These are phyloP conservation scores for Pentalonia nigronervosa DNA, from an alignment of 1,140 invertebrate species.

Conservation along the genomic window DNA sequence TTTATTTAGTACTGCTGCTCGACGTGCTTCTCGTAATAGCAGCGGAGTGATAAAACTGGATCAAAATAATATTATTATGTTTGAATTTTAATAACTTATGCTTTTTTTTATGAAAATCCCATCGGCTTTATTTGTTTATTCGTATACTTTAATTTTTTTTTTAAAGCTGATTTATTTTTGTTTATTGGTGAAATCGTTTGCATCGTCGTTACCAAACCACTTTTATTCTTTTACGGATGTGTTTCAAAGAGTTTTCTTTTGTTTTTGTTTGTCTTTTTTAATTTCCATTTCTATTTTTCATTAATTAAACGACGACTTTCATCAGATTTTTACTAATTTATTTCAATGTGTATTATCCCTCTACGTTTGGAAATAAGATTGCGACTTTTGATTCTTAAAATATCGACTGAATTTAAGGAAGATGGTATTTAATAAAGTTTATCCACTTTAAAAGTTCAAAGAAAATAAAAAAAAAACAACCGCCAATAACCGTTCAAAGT, in stretches of 20 bases:
- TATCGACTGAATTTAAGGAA: background rate
- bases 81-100: background rate
- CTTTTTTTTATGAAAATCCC: background rate
- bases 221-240: background rate
- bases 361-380: background rate
- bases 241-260: background rate
- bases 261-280: background rate
- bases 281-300: background rate
- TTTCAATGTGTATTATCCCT: background rate
- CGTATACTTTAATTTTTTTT: background rate
- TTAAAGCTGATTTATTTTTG: background rate
- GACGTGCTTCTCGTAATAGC: background rate
- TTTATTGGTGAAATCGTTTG: background rate
- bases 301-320: background rate
- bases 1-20: background rate
- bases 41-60: background rate
- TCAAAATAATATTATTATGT: background rate
- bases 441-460: background rate
- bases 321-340: background rate
- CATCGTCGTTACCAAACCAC: background rate
- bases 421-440: constrained; percentile 3
- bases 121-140: background rate
- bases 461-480: constrained; percentile 4
- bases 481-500: background rate
- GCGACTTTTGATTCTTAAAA: background rate